Evolutionary conservation across 2,797 vertebrate species (phyloP), one percentile per base, ranked within the genome.

Genomic region (Macroramphosus scolopax): DNA sequence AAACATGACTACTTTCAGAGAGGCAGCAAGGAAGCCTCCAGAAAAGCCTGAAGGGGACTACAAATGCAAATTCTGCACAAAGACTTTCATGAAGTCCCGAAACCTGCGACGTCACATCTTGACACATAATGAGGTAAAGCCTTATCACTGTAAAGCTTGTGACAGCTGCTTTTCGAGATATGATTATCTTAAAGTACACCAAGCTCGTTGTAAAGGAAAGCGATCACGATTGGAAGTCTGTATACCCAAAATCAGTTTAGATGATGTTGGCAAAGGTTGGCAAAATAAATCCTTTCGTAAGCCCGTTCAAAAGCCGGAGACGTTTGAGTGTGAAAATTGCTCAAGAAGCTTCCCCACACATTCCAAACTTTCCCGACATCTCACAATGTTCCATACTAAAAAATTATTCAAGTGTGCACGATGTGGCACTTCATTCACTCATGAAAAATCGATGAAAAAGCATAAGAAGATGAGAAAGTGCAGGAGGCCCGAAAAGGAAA

Each of bases 11-110:
- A 20, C 20, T 59, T 4, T 50, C 2, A 51, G 22, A 56, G 63
- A 74, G 11, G n/a, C 24, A 25, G 28, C 35, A 16, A 36, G 53
- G 24, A 61, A 51, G 16, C 10, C 30, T 5, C 17, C 38, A 36
- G 31, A 34, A 41, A 71, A 73, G 15, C 49, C 24, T 36, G 67
- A 78, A 15, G 20, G 37, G 4, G 56, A 82, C 8, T 84, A 78
- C 33, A 89, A 89, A 52, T 92, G 91, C 55, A 91, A 82, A 66
- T 91, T 92, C 69, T 92, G 91, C 58, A 89, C 86, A 0, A 91
- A 89, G 67, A 83, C 72, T 1, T 92, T 92, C 51, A 56, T 81
- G 46, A 90, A 90, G 55, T 11, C 88, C 2, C 75, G 72, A 58
- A 81, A 63, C 60, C 63, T 92, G 22, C 84, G 91, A 36, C 69